Percentiles rank a stretch among this genome's conserved stretches.
These are phyloP conservation scores for Tetranychus piercei DNA, from an alignment of 2,888 invertebrate genomes.

Conservation along the genomic window DNA sequence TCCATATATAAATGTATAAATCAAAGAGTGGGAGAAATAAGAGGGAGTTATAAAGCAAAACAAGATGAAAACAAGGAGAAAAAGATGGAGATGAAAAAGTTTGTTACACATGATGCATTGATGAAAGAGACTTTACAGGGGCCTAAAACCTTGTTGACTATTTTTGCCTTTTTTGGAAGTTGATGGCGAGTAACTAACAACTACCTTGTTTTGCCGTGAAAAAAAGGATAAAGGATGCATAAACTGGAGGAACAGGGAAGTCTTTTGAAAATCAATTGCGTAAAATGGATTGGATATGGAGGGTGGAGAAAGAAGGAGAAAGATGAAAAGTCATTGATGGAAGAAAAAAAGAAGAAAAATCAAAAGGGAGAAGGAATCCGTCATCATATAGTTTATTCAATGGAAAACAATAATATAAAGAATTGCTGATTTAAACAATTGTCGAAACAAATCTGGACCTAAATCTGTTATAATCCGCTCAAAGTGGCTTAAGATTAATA, in stretches of 20 bases:
- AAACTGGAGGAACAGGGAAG: background rate
- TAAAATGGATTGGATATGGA: constrained; percentile 7
- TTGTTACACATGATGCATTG: background rate
- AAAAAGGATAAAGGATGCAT: background rate
- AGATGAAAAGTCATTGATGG: background rate
- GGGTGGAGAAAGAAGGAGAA: background rate
- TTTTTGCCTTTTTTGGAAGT: background rate
- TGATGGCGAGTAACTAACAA: background rate
- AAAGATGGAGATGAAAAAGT: background rate
- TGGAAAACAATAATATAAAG: background rate
- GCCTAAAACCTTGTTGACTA: background rate
- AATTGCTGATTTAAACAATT: background rate
- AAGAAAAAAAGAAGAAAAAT: background rate
- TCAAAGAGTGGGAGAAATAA: background rate
- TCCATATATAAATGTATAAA: background rate
- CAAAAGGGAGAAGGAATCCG: background rate
- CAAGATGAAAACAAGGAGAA: background rate
- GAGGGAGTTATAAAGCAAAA: background rate
- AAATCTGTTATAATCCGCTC: background rate
- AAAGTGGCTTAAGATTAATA: constrained; percentile 1
- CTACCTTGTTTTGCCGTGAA: background rate
- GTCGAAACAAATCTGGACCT: background rate
- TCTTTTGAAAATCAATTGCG: constrained; percentile 7
- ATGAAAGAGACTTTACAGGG: background rate
- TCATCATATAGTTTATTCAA: background rate